Conservation (phyloP, 2,888 invertebrate species). For the Mechanitis mazaeus region DNA sequence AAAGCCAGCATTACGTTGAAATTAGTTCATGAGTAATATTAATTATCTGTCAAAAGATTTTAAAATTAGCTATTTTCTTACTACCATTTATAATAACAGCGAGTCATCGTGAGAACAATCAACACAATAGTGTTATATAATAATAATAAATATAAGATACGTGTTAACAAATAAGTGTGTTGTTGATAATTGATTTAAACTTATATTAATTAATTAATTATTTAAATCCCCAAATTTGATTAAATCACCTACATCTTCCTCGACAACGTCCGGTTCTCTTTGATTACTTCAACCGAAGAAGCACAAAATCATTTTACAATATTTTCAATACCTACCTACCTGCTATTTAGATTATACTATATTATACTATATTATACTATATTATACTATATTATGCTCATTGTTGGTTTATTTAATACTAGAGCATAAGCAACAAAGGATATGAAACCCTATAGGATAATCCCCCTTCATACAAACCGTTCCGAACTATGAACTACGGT, state of each 20-base stretch:
- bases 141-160: not conserved
- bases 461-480: constrained; percentile 1
- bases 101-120: constrained; percentile 1
- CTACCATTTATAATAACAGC: not conserved
- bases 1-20: not conserved
- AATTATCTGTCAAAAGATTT: not conserved
- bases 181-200: not conserved
- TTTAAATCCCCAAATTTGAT: too few species aligned
- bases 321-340: too few species aligned
- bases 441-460: not conserved
- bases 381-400: not conserved
- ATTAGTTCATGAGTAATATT: not conserved
- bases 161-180: not conserved
- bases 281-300: too few species aligned
- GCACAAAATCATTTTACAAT: too few species aligned
- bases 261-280: too few species aligned
- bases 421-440: not conserved
- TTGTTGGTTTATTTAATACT: not conserved
- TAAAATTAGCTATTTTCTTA: not conserved
- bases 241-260: too few species aligned
- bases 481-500: not conserved
- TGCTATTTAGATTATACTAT: too few species aligned
- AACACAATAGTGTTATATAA: not conserved
- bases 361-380: too few species aligned
- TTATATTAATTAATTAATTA: not conserved